Evolutionary conservation across 2,888 invertebrate species (phyloP).

Genomic region (Drosophila mayaguana): DNA sequence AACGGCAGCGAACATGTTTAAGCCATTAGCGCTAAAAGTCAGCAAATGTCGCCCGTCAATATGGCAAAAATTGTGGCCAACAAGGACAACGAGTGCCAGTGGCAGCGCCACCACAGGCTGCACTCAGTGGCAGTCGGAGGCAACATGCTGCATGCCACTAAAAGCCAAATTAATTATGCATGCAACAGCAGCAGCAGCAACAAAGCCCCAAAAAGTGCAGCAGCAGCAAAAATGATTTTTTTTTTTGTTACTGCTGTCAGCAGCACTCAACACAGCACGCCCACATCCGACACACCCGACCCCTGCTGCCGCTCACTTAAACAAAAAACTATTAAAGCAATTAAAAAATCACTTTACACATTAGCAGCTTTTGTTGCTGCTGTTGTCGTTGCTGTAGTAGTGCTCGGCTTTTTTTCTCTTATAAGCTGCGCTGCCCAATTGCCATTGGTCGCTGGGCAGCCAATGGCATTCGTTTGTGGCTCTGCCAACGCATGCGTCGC

Average conservation of each 20-base stretch:
- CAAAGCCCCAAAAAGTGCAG: constrained; percentile 44
- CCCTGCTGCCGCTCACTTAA: constrained; percentile 10
- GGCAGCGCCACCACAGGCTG: constrained; percentile 19
- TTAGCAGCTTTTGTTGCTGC: constrained; percentile 49
- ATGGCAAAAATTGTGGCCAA: constrained; percentile 53
- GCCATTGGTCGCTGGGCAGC: constrained; percentile 49
- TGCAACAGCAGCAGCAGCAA: constrained; percentile 49
- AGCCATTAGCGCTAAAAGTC: constrained; percentile 70
- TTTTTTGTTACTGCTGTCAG: constrained; percentile 43
- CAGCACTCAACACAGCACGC: constrained; percentile 45
- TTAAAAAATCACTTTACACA: constrained; percentile 77
- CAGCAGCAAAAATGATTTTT: constrained; percentile 27
- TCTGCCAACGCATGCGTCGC: constrained; percentile 66
- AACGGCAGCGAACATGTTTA: constrained; percentile 64
- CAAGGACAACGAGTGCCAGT: constrained; percentile 29
- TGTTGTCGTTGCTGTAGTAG: background rate
- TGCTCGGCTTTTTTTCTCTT: constrained; percentile 4
- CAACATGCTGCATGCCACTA: constrained; percentile 59
- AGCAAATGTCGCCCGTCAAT: constrained; percentile 68
- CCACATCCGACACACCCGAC: constrained; percentile 9
- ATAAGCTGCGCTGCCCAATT: background rate
- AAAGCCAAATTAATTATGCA: constrained; percentile 82
- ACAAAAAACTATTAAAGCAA: constrained; percentile 70
- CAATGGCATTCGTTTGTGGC: constrained; percentile 32
- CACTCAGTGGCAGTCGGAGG: constrained; percentile 7